These are phyloP conservation scores for Carabus problematicus DNA, from an alignment of 2,888 invertebrate species.

Conservation along the genomic window DNA sequence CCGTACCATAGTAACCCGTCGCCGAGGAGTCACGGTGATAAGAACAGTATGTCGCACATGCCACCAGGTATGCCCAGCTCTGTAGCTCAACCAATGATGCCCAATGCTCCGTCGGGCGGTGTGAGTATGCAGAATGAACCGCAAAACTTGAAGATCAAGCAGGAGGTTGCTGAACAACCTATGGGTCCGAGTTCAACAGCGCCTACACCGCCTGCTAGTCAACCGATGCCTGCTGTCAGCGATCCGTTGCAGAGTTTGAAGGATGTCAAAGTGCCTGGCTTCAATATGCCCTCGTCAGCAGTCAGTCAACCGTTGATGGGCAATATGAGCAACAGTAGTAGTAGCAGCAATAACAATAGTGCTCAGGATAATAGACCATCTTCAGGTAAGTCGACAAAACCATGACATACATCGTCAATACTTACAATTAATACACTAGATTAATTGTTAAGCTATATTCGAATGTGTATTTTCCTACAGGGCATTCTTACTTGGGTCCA, in stretches of 20 bases:
- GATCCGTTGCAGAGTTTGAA: constrained; percentile 81
- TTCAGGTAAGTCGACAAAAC: constrained; percentile 29
- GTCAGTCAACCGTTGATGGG: constrained; percentile 38
- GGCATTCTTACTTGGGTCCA: constrained; percentile 65
- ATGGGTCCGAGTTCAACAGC: constrained; percentile 5
- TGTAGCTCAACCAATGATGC: constrained; percentile 25
- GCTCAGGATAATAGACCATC: constrained; percentile 42
- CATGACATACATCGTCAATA: constrained; percentile 52
- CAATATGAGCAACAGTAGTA: constrained; percentile 8
- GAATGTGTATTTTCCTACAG: constrained; percentile 15
- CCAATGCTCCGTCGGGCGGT: constrained; percentile 43
- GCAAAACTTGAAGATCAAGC: constrained; percentile 76
- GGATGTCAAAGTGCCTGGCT: constrained; percentile 81
- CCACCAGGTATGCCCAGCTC: not conserved
- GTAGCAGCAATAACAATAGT: not conserved
- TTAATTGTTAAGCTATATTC: no score
- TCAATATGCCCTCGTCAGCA: constrained; percentile 60
- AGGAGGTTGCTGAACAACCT: constrained; percentile 61
- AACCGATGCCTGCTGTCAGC: constrained; percentile 52
- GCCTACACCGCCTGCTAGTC: constrained; percentile 44
- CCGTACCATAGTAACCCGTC: constrained; percentile 29
- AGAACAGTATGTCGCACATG: constrained; percentile 21
- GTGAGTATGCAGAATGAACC: constrained; percentile 64
- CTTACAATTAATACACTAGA: constrained; percentile 46
- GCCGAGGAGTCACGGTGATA: constrained; percentile 18